A percentile compares a stretch with the other conserved stretches of the same genome.
Evolutionary conservation across 2,797 vertebrate genomes (phyloP).

Genomic region (Peromyscus melanophrys): DNA sequence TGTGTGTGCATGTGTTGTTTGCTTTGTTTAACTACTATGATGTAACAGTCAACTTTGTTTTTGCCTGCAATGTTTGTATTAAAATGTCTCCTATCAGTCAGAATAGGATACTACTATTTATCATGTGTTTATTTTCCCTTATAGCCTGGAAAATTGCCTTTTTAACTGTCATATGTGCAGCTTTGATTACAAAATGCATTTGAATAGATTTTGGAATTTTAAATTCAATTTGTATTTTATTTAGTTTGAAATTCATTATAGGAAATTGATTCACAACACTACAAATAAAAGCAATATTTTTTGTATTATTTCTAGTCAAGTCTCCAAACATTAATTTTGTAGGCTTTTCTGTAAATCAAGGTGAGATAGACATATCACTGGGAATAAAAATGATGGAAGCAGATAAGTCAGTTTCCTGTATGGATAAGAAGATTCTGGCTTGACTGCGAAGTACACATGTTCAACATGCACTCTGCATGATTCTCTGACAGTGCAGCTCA

Average conservation of each 20-base stretch:
- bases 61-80: background rate
- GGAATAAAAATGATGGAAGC: slow-evolving; percentile 46
- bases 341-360: slow-evolving; percentile 83
- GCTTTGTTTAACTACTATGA: background rate
- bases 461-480: slow-evolving; percentile 87
- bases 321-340: slow-evolving; percentile 79
- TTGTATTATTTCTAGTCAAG: slow-evolving; percentile 84
- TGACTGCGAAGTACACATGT: slow-evolving; percentile 76
- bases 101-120: background rate
- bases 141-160: background rate
- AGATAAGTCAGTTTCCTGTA: slow-evolving; percentile 23
- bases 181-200: background rate
- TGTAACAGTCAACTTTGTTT: background rate
- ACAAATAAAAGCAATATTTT: slow-evolving; percentile 87
- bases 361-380: slow-evolving; percentile 58
- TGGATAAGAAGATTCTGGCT: slow-evolving; percentile 51
- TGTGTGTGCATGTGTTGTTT: too few species aligned
- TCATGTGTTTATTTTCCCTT: background rate
- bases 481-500: slow-evolving; percentile 93
- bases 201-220: background rate
- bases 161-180: background rate
- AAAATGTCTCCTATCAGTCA: background rate
- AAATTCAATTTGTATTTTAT: slow-evolving; percentile 85
- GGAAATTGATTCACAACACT: slow-evolving; percentile 87
- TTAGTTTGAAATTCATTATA: slow-evolving; percentile 87